phyloP scores from a whole-genome alignment of 1,140 invertebrate genomes.

The Antheraea mylitta region DNA sequence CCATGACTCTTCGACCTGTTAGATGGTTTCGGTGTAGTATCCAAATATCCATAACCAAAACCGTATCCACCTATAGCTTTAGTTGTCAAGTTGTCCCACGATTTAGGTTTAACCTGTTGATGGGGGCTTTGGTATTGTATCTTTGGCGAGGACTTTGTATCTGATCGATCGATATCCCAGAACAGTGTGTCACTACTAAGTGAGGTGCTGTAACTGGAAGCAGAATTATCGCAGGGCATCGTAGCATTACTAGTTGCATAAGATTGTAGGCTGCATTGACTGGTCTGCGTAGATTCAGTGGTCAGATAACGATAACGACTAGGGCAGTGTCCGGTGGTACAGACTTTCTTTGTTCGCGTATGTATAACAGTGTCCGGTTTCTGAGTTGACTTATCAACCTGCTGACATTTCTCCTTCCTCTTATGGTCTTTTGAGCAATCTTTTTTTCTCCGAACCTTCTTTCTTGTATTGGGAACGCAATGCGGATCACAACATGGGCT shows the following conservation, averaged over 20 bases:
- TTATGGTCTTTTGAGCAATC: constrained; percentile 82
- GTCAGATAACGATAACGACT: constrained; percentile 70
- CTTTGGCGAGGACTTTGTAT: constrained; percentile 67
- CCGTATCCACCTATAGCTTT: constrained; percentile 91
- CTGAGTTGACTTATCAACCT: constrained; percentile 67
- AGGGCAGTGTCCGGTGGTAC: constrained; percentile 57
- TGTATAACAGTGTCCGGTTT: constrained; percentile 63
- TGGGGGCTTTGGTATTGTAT: constrained; percentile 76
- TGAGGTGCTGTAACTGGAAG: constrained; percentile 89
- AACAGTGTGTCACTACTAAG: constrained; percentile 91
- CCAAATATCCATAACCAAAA: constrained; percentile 90
- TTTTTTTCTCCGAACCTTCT: constrained; percentile 82
- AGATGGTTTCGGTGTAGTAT: constrained; percentile 81
- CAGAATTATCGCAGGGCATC: constrained; percentile 83
- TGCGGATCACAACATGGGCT: constrained; percentile 91
- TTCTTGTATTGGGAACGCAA: constrained; percentile 86
- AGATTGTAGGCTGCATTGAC: constrained; percentile 89
- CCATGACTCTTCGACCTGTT: constrained; percentile 75
- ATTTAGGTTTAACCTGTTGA: constrained; percentile 87
- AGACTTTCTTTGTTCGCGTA: constrained; percentile 61
- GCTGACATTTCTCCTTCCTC: constrained; percentile 73
- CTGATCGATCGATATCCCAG: constrained; percentile 82
- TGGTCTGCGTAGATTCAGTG: constrained; percentile 82
- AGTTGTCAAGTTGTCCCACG: constrained; percentile 92
- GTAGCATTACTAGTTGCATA: constrained; percentile 84